Base-by-base conservation (phyloP, 2,888 invertebrate genomes). In the Troilus luridus region DNA sequence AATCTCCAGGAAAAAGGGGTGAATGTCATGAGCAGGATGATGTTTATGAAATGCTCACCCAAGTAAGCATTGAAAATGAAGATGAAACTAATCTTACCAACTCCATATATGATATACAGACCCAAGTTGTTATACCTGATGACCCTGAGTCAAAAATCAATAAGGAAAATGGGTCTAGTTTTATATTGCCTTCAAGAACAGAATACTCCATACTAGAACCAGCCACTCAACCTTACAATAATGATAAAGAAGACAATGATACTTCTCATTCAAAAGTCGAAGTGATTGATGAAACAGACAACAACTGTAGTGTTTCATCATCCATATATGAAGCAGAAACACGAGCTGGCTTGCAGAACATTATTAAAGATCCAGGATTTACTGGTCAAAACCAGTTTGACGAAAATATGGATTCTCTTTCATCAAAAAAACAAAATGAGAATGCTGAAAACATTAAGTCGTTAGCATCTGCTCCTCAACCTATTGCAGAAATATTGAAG, bases 81-180 rank as follows among this genome's bases (percentile, higher is more conserved):
- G 85, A 58, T 11, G 21, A 54, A 54, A 81, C 54, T 21, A 81
- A 85, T 85, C 41, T 41, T 41, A 41, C 41, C 41, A 41, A 41
- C 41, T 90, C 90, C 24, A 90, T 90, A 54, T 90, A 90, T 77
- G 90, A 90, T 24, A 56, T 90, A 6, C 67, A 58, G 21, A 90
- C 90, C 14, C 90, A 90, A n/a, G 2, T 85, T 12, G 85, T 58
- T 85, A 85, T 56, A 21, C 7, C 56, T 58, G 72, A 77, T 8
- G 17, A 10, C 41, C 19, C 41, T 77, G 27, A 77, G 1, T 41
- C 41, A 7, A 41, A 77, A 77, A 12, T 41, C 9, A 17, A 41
- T 77, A 77, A 41, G 19, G 19, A n/a, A 85, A n/a, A 56, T 85
- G 56, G 56, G 17, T 21, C 81, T 81, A 21, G 19, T 54, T 56